phyloP scores from a whole-genome alignment of 2,113 vertebrate genomes.

The Embiotoca jacksoni region DNA sequence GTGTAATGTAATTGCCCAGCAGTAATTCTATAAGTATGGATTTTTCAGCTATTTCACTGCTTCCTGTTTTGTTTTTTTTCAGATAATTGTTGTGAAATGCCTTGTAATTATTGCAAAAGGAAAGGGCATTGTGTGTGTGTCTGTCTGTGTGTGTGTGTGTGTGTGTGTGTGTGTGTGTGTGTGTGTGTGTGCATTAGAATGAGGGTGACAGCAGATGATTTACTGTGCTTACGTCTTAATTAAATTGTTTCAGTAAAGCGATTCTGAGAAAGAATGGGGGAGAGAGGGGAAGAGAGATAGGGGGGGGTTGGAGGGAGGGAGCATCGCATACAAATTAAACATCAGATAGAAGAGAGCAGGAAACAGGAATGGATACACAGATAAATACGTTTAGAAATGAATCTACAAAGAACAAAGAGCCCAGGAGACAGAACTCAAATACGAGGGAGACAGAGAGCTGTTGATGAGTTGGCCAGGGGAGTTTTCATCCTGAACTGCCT shows the following conservation, averaged over 20 bases:
- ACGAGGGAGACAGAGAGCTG: constrained; percentile 5
- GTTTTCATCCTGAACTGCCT: constrained; percentile 16
- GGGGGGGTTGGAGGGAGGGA: constrained; percentile 52
- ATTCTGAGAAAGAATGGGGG: constrained; percentile 87
- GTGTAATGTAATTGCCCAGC: constrained; percentile 63
- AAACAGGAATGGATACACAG: constrained; percentile 45
- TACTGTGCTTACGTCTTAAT: constrained; percentile 97
- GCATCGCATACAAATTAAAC: constrained; percentile 67
- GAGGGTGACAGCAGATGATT: constrained; percentile 85
- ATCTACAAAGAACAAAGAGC: constrained; percentile 52
- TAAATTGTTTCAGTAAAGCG: constrained; percentile 97
- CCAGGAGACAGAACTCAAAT: constrained; percentile 34
- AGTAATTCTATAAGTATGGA: constrained; percentile 75
- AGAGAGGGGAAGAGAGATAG: constrained; percentile 22
- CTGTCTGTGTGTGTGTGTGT: constrained; percentile 21
- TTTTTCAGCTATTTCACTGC: constrained; percentile 55
- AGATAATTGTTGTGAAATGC: constrained; percentile 65
- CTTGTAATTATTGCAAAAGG: constrained; percentile 75
- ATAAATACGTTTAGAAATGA: constrained; percentile 43
- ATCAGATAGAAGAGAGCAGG: constrained; percentile 65
- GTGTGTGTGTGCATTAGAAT: constrained; percentile 35
- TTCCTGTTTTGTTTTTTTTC: constrained; percentile 40
- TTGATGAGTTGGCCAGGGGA: constrained; percentile 16
- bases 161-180: constrained; percentile 34
- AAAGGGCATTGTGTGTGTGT: constrained; percentile 30